Percentiles rank a stretch among this genome's conserved stretches.
phyloP scores from a whole-genome alignment of 2,888 invertebrate genomes.

The Aphidoletes aphidimyza region DNA sequence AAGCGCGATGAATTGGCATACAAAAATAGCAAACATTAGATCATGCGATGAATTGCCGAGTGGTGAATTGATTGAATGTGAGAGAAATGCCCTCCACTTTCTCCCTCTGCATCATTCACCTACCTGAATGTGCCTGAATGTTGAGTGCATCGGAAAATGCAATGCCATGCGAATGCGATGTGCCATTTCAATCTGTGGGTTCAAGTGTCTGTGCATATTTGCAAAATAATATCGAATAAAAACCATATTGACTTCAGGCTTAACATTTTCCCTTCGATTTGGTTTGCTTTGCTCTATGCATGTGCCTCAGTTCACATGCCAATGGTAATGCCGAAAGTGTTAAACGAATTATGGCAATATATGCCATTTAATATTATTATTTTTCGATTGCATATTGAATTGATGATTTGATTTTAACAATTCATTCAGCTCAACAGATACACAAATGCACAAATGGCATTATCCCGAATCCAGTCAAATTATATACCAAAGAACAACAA shows the following conservation, averaged over 20 bases:
- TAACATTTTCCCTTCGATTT: background rate
- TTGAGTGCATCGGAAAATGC: background rate
- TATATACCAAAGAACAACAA: background rate
- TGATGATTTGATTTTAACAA: conserved; percentile 53
- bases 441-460: background rate
- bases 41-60: background rate
- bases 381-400: conserved; percentile 47
- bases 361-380: conserved; percentile 52
- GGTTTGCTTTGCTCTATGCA: background rate
- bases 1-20: background rate
- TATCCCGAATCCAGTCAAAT: conserved; percentile 48
- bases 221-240: conserved; percentile 22
- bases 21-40: conserved; percentile 29
- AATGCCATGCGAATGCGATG: background rate
- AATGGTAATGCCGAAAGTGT: conserved; percentile 52
- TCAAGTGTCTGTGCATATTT: conserved; percentile 1
- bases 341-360: conserved; percentile 53
- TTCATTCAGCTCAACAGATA: background rate
- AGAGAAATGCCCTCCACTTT: background rate
- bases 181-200: background rate
- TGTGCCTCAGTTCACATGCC: conserved; percentile 16
- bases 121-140: background rate
- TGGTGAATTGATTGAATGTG: conserved; percentile 38
- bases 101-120: no score
- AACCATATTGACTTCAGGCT: conserved; percentile 13